A percentile compares a stretch with the other conserved stretches of the same genome.
These are phyloP conservation scores for Phrixothrix hirtus DNA, from an alignment of 2,888 invertebrate species.

Conservation along the genomic window DNA sequence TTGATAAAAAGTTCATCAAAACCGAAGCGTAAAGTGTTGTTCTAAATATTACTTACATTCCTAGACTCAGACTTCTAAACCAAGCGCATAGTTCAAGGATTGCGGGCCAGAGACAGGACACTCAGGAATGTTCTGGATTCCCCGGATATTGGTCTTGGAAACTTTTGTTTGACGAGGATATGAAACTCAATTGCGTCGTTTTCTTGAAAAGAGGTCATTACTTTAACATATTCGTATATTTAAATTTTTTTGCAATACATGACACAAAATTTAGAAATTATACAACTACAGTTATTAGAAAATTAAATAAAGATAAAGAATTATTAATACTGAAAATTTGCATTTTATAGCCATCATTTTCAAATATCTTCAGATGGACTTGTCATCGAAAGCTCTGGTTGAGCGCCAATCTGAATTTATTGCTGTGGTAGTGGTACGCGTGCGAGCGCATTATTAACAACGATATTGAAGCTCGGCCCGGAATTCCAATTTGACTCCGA, in stretches of 20 bases:
- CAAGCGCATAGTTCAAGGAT: constrained; percentile 49
- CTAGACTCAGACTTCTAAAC: constrained; percentile 38
- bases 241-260: no score
- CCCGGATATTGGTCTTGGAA: constrained; percentile 41
- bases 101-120: constrained; percentile 49
- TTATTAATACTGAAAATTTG: no score
- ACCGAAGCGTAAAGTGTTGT: constrained; percentile 27
- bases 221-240: constrained; percentile 9
- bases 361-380: no score
- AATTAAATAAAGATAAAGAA: no score
- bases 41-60: constrained; percentile 50
- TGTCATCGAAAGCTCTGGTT: constrained; percentile 26
- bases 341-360: not conserved
- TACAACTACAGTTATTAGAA: no score
- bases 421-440: constrained; percentile 38
- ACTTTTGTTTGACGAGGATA: constrained; percentile 31
- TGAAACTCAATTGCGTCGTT: constrained; percentile 27
- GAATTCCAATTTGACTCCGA: constrained; percentile 56
- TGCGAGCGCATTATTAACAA: constrained; percentile 52
- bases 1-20: constrained; percentile 27
- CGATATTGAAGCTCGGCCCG: constrained; percentile 51
- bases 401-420: constrained; percentile 36
- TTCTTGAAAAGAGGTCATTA: constrained; percentile 8
- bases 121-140: constrained; percentile 46
- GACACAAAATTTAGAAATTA: no score